Percentiles rank a stretch among this genome's conserved stretches.
Evolutionary conservation across 2,888 invertebrate species (phyloP).

Genomic region (Nomada lathburiana): DNA sequence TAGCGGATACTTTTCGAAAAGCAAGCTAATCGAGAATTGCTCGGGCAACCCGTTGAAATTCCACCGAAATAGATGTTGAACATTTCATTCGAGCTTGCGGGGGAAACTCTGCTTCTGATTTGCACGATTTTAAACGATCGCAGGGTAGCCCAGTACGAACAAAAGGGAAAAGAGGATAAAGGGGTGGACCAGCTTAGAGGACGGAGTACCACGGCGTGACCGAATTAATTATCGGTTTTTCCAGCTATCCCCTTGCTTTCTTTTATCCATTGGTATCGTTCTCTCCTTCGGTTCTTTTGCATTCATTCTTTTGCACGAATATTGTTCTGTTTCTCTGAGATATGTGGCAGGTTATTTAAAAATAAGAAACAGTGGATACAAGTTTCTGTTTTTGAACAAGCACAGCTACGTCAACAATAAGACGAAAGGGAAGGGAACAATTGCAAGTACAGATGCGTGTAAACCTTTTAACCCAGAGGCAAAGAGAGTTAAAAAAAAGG

Average conservation of each 20-base stretch:
- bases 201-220: slow-evolving; percentile 53
- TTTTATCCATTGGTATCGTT: slow-evolving; percentile 28
- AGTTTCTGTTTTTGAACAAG: too few species aligned
- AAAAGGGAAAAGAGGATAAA: slow-evolving; percentile 38
- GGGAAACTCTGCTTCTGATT: background rate
- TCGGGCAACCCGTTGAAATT: slow-evolving; percentile 1
- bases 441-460: too few species aligned
- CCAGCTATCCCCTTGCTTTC: slow-evolving; percentile 29
- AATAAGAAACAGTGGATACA: too few species aligned
- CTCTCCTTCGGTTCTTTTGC: slow-evolving; percentile 26
- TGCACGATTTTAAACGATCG: slow-evolving; percentile 8
- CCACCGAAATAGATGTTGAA: slow-evolving; percentile 2
- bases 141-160: slow-evolving; percentile 14
- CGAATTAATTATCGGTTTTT: slow-evolving; percentile 74
- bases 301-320: background rate
- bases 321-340: background rate
- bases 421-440: too few species aligned
- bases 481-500: slow-evolving; percentile 10
- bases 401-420: too few species aligned
- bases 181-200: slow-evolving; percentile 32
- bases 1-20: background rate
- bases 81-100: slow-evolving; percentile 18
- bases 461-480: slow-evolving; percentile 56
- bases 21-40: background rate
- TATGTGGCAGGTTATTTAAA: slow-evolving; percentile 2